Percentiles rank a stretch among this genome's conserved stretches.
These are phyloP conservation scores for Drosophila heteroneura DNA, from an alignment of 2,888 invertebrate species.

Conservation along the genomic window DNA sequence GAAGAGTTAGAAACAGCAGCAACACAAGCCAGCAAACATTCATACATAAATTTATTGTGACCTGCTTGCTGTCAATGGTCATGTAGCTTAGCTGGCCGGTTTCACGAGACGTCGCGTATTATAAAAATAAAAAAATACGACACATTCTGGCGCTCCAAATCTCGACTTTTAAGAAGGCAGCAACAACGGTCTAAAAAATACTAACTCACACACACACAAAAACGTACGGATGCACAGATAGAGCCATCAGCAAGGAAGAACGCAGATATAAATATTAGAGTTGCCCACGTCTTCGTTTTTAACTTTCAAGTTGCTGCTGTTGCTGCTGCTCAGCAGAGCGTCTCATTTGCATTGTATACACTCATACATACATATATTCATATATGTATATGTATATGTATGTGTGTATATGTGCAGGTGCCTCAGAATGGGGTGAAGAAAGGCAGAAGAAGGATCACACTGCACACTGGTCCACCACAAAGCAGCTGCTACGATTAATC, in stretches of 20 bases:
- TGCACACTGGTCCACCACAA: conserved; percentile 25
- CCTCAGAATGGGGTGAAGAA: conserved; percentile 5
- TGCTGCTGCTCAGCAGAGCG: conserved; percentile 54
- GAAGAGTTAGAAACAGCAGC: conserved; percentile 5
- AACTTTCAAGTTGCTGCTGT: conserved; percentile 33
- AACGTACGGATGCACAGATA: conserved; percentile 43
- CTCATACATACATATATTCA: conserved; percentile 2
- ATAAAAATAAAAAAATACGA: conserved; percentile 52
- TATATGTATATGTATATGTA: neutral
- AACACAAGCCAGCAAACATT: neutral
- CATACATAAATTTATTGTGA: conserved; percentile 35
- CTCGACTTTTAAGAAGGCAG: conserved; percentile 33
- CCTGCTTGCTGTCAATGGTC: conserved; percentile 28
- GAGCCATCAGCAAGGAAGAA: conserved; percentile 34
- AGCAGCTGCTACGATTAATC: neutral
- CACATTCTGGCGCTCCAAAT: conserved; percentile 52
- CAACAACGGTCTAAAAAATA: conserved; percentile 59
- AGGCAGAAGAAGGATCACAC: conserved; percentile 2
- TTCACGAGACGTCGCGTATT: conserved; percentile 18
- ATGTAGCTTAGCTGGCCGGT: conserved; percentile 7
- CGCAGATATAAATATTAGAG: conserved; percentile 50
- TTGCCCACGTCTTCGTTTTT: conserved; percentile 50
- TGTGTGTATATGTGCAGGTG: conserved; percentile 37
- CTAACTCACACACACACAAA: conserved; percentile 25
- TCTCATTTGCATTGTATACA: conserved; percentile 59